phyloP scores from a whole-genome alignment of 2,888 invertebrate species.

The Brachypalpus laphriformis region DNA sequence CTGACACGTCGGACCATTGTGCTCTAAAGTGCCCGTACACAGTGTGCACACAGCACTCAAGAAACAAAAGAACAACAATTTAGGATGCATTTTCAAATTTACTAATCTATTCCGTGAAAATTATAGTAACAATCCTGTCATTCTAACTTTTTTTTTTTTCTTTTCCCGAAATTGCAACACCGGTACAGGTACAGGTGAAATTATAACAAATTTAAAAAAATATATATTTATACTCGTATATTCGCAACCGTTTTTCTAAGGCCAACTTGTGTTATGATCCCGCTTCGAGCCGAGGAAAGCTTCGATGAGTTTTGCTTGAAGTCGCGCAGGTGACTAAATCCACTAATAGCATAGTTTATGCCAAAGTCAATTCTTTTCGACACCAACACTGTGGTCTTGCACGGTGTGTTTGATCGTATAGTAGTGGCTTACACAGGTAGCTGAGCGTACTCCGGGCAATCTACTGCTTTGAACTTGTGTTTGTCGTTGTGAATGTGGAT shows the following conservation, averaged over 20 bases:
- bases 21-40: constrained; percentile 68
- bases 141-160: constrained; percentile 6
- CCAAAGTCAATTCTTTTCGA: constrained; percentile 72
- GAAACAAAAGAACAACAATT: constrained; percentile 10
- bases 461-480: constrained; percentile 20
- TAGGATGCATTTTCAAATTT: constrained; percentile 49
- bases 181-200: background rate
- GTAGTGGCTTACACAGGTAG: constrained; percentile 57
- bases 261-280: constrained; percentile 17
- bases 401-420: constrained; percentile 8
- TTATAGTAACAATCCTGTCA: constrained; percentile 31
- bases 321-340: constrained; percentile 75
- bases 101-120: constrained; percentile 1
- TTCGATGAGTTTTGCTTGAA: constrained; percentile 73
- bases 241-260: constrained; percentile 35
- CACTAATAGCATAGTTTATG: constrained; percentile 69
- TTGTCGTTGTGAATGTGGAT: constrained; percentile 24
- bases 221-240: too few species aligned
- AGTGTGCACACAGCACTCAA: constrained; percentile 44
- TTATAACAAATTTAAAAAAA: constrained; percentile 9
- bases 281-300: constrained; percentile 61
- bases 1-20: constrained; percentile 78
- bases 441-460: constrained; percentile 9
- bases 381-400: constrained; percentile 34
- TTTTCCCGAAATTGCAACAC: background rate